phyloP scores from a whole-genome alignment of 2,797 vertebrate species.

The Tiaroga cobitis region DNA sequence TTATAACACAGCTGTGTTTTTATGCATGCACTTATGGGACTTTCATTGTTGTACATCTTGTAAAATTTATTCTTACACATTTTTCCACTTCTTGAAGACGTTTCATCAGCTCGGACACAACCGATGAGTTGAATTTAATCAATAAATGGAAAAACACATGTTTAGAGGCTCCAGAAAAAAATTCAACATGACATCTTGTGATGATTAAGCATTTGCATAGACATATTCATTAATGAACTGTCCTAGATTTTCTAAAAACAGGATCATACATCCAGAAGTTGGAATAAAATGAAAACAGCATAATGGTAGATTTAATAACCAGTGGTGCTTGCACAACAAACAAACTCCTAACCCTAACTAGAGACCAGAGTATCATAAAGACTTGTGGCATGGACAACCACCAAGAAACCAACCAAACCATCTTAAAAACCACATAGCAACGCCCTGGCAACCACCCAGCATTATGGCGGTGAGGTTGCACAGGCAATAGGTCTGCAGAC shows the following conservation, averaged over 20 bases:
- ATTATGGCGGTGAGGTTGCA: not conserved
- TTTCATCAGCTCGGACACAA: not conserved
- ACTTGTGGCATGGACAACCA: not conserved
- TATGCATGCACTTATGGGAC: not conserved
- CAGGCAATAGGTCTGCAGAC: not conserved
- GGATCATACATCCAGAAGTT: not conserved
- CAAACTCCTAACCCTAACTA: not conserved
- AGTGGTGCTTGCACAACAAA: not conserved
- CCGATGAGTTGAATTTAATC: not conserved
- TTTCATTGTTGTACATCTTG: not conserved
- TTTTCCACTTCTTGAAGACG: conserved; percentile 2
- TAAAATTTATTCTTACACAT: not conserved
- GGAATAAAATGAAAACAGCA: conserved; percentile 1
- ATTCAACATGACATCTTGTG: not conserved
- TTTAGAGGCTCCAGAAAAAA: not conserved
- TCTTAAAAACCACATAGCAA: not conserved
- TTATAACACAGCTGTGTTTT: not conserved
- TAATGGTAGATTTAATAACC: not conserved
- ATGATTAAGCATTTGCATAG: not conserved
- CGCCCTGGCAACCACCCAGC: not conserved
- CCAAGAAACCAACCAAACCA: not conserved
- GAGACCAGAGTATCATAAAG: not conserved
- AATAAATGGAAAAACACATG: not conserved
- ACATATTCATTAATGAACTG: not conserved
- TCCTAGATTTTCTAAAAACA: not conserved